A percentile compares a stretch with the other conserved stretches of the same genome.
Conservation (phyloP, 1,140 invertebrate genomes). For the Drosophila eugracilis region DNA sequence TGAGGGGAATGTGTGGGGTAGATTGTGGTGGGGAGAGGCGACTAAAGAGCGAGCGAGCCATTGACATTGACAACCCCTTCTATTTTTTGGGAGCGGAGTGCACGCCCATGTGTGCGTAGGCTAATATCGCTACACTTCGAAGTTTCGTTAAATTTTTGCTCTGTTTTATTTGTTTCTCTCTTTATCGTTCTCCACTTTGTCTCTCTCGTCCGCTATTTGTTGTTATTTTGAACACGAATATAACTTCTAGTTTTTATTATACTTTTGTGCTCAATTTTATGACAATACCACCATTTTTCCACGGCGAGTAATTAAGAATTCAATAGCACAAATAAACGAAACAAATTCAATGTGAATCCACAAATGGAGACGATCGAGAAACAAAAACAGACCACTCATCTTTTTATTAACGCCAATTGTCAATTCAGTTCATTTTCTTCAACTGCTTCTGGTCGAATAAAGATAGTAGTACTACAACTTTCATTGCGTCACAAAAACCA, state of each 20-base stretch:
- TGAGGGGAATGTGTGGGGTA: neutral
- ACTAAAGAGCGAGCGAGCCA: constrained; percentile 1
- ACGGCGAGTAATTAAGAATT: constrained; percentile 48
- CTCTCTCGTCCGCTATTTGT: constrained; percentile 48
- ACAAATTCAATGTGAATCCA: constrained; percentile 9
- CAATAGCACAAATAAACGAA: neutral
- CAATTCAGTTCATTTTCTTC: constrained; percentile 22
- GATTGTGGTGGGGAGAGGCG: neutral
- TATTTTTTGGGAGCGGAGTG: constrained; percentile 19
- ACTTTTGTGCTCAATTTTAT: constrained; percentile 39
- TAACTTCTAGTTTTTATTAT: constrained; percentile 52
- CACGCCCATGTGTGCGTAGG: constrained; percentile 55
- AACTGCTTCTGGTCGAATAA: constrained; percentile 1
- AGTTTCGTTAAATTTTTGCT: constrained; percentile 69
- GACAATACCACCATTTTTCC: constrained; percentile 43
- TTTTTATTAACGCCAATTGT: constrained; percentile 35
- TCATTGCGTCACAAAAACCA: constrained; percentile 18
- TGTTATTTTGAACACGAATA: constrained; percentile 48
- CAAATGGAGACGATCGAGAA: constrained; percentile 22
- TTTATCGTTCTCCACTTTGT: constrained; percentile 8
- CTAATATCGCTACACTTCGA: constrained; percentile 65
- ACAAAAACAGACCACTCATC: constrained; percentile 24
- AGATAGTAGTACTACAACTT: neutral
- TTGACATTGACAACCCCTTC: constrained; percentile 37
- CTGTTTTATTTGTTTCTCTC: constrained; percentile 75